Percentiles rank a stretch among this genome's conserved stretches.
Evolutionary conservation across 2,797 vertebrate genomes (phyloP).

Genomic region (Neostethus bicornis): DNA sequence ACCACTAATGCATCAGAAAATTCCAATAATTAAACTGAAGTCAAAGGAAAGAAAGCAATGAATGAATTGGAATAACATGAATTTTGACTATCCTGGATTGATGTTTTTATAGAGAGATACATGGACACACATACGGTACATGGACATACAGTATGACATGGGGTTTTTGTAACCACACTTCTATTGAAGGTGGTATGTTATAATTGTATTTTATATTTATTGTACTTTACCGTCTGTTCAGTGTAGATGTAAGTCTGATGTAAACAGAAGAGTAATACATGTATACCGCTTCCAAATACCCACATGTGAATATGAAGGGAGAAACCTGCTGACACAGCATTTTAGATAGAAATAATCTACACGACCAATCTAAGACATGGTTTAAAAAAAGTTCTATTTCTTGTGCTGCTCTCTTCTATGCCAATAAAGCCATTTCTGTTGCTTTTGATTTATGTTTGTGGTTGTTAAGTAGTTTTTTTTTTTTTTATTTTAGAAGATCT

Average conservation of each 20-base stretch:
- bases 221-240: background rate
- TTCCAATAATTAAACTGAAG: too few species aligned
- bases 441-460: background rate
- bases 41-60: too few species aligned
- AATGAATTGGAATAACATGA: too few species aligned
- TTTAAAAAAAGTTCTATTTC: background rate
- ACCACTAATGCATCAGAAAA: too few species aligned
- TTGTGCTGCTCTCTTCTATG: background rate
- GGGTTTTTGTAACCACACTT: too few species aligned
- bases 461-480: too few species aligned
- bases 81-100: too few species aligned
- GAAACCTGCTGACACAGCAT: background rate
- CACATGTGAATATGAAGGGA: background rate
- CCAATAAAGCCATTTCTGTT: too few species aligned
- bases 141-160: background rate
- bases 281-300: background rate
- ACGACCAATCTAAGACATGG: background rate
- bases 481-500: background rate
- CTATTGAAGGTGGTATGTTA: too few species aligned
- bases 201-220: too few species aligned
- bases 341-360: background rate
- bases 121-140: too few species aligned
- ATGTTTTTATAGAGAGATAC: too few species aligned
- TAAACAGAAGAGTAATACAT: background rate
- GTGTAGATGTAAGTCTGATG: background rate